These are phyloP conservation scores for Valencia hispanica DNA, from an alignment of 2,797 vertebrate species.

Conservation along the genomic window DNA sequence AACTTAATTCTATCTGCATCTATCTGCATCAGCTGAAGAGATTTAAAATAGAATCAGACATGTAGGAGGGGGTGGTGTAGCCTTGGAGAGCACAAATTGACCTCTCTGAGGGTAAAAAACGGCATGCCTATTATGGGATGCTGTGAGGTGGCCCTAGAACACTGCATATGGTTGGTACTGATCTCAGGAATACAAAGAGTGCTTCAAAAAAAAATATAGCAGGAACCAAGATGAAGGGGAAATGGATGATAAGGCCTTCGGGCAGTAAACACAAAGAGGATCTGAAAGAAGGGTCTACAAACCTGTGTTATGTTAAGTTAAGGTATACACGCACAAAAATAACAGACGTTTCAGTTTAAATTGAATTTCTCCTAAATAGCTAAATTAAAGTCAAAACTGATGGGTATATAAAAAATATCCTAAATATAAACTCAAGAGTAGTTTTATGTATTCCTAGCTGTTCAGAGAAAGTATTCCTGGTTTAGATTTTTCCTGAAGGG, in stretches of 20 bases:
- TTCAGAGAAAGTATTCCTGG: conserved; percentile 10
- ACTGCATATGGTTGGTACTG: conserved; percentile 61
- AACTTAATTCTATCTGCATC: conserved; percentile 35
- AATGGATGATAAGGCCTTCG: not conserved
- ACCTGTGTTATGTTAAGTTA: not conserved
- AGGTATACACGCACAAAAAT: not conserved
- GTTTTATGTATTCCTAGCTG: not conserved
- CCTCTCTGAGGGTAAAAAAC: conserved; percentile 43
- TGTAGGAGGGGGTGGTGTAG: conserved; percentile 35
- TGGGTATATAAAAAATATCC: not conserved
- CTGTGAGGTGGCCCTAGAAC: conserved; percentile 50
- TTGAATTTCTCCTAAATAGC: not conserved
- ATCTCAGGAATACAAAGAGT: conserved; percentile 58
- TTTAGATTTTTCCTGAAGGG: conserved; percentile 28
- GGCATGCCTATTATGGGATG: conserved; percentile 52
- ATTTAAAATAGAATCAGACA: conserved; percentile 62
- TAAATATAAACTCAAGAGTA: not conserved
- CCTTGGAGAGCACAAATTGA: conserved; percentile 31
- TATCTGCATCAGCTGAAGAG: conserved; percentile 35
- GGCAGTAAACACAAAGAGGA: not conserved
- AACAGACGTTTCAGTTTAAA: not conserved
- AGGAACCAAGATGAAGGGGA: conserved; percentile 12
- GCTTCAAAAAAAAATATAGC: conserved; percentile 30
- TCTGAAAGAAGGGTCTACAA: not conserved
- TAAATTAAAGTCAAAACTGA: not conserved